These are phyloP conservation scores for Excalfactoria chinensis DNA, from an alignment of 2,113 vertebrate species.

Conservation along the genomic window DNA sequence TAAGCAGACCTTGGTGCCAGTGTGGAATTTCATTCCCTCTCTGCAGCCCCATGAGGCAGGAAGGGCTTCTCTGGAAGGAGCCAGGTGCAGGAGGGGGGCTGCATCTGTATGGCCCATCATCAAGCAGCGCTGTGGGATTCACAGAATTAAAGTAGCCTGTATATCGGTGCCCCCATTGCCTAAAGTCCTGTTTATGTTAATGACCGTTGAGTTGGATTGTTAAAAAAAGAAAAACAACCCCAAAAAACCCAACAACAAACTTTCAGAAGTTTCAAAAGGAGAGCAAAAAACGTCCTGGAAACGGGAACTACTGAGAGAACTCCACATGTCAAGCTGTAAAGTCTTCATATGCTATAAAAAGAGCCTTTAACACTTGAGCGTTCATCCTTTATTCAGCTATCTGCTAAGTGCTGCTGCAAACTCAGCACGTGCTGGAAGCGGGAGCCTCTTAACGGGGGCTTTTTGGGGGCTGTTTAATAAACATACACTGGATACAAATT, in stretches of 20 bases:
- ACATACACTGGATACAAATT: slow-evolving; percentile 63
- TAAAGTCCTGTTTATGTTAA: neutral
- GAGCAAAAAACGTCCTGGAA: neutral
- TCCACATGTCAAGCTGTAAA: slow-evolving; percentile 48
- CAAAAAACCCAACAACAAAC: neutral
- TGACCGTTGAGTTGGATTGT: neutral
- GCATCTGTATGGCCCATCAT: rapidly evolving
- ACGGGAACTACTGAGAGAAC: neutral
- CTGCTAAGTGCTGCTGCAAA: slow-evolving; percentile 6
- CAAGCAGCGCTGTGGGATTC: neutral
- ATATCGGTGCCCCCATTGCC: neutral
- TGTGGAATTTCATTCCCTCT: neutral
- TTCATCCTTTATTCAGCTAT: slow-evolving; percentile 41
- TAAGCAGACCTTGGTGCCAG: neutral
- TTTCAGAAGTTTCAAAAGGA: slow-evolving; percentile 4
- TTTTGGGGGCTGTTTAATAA: slow-evolving; percentile 41
- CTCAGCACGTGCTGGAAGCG: slow-evolving; percentile 3
- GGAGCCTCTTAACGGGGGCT: neutral
- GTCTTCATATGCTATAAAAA: slow-evolving; percentile 36
- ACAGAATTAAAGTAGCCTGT: neutral
- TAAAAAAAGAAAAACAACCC: neutral
- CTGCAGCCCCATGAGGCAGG: neutral
- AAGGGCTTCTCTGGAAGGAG: neutral
- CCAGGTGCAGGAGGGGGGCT: neutral
- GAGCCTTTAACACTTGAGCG: slow-evolving; percentile 17